Evolutionary conservation across 2,113 vertebrate species (phyloP), one percentile per base, ranked within the genome.

Genomic region (Charina bottae): DNA sequence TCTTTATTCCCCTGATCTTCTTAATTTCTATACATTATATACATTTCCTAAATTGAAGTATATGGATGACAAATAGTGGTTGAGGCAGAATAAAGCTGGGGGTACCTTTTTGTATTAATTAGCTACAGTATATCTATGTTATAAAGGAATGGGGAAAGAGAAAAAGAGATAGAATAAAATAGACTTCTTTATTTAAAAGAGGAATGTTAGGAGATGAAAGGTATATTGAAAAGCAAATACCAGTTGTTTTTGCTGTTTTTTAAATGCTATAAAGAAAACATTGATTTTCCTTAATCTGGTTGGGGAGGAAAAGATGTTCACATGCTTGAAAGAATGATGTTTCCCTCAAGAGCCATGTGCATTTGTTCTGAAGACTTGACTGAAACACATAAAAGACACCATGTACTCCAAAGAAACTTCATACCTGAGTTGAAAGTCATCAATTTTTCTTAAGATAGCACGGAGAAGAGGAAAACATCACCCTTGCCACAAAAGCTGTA

Each of bases 281-380:
- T 92, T 91, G 89, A 93, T 96, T 96, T 97, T 94, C 94, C 3
- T 19, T 95, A 85, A 93, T 89, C 58, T 95, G 91, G 93, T 96
- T 1, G 0, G 94, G 94, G 95, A 62, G n/a, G 42, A 91, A 93
- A 83, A 96, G 89, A 95, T 90, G 93, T 93, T 93, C 93, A 92
- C 87, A 94, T 94, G 88, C 93, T 92, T 95, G 90, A 78, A 96
- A 96, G 95, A 97, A 92, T 95, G 94, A 96, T 97, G 95, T 90
- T 90, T 96, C 94, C 94, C 95, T 95, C 88, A 94, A 95, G 95
- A 96, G 89, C 94, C 88, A 90, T 90, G 93, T 94, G 93, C 95
- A 96, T 91, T 91, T 95, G 94, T 91, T 94, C 94, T 95, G 94
- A 95, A 96, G 95, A 95, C 90, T 96, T 96, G 95, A 97, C 95